A percentile compares a stretch with the other conserved stretches of the same genome.
Conservation (phyloP, 2,797 vertebrate species). For the Danio kyathit region DNA sequence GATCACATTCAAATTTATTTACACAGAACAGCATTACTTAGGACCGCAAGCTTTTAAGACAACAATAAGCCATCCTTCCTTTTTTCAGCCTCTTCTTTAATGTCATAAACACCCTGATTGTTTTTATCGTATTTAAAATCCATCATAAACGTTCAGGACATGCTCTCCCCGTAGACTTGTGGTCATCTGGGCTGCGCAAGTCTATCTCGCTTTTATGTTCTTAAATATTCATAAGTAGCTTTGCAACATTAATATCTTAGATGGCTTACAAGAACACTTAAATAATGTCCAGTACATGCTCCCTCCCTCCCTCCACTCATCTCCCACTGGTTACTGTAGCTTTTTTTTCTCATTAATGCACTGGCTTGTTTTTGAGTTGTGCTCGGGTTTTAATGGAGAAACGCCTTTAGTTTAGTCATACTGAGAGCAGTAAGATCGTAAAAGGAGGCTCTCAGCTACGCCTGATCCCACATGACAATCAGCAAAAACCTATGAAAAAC, state of each 20-base stretch:
- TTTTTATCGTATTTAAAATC: constrained; percentile 81
- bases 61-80: constrained; percentile 38
- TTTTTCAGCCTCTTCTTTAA: constrained; percentile 58
- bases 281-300: constrained; percentile 85
- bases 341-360: constrained; percentile 94
- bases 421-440: constrained; percentile 81
- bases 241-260: constrained; percentile 99
- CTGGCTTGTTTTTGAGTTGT: constrained; percentile 89
- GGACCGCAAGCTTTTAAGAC: constrained; percentile 61
- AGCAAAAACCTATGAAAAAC: constrained; percentile 19
- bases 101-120: constrained; percentile 69
- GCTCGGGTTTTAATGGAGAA: constrained; percentile 81
- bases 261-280: constrained; percentile 99
- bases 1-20: constrained; percentile 63
- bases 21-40: constrained; percentile 61
- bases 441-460: constrained; percentile 68
- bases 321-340: constrained; percentile 38
- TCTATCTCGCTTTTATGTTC: constrained; percentile 92
- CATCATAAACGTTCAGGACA: constrained; percentile 74
- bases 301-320: constrained; percentile 63
- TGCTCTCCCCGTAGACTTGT: constrained; percentile 77
- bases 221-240: constrained; percentile 99
- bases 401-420: constrained; percentile 72
- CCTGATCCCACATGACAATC: constrained; percentile 77
- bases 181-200: constrained; percentile 78